Conservation (phyloP, 2,797 vertebrate genomes). For the Agapornis canus region DNA sequence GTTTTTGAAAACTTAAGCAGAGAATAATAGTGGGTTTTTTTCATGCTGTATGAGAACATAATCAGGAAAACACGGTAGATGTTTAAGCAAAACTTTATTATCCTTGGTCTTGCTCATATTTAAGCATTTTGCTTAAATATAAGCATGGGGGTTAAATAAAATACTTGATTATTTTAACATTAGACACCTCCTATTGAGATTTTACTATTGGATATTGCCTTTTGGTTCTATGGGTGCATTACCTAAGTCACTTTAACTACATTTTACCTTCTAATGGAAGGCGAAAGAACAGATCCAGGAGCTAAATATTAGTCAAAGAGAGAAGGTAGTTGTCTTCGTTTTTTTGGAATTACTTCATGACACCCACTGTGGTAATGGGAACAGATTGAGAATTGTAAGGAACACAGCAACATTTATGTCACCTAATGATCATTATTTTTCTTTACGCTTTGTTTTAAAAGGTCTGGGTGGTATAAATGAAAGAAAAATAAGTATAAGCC, state of each 20-base stretch:
- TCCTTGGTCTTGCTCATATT: neutral
- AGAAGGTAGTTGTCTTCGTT: neutral
- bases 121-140: neutral
- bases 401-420: neutral
- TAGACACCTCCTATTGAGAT: neutral
- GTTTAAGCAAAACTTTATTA: neutral
- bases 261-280: neutral
- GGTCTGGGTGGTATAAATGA: neutral
- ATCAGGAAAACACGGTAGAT: neutral
- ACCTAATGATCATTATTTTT: neutral
- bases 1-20: neutral
- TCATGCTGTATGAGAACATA: neutral
- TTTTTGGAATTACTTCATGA: neutral
- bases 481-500: neutral
- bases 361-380: neutral
- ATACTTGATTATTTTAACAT: neutral
- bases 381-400: neutral
- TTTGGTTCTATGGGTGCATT: neutral
- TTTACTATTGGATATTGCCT: neutral
- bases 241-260: neutral
- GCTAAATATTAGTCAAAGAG: neutral
- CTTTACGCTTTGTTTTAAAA: neutral
- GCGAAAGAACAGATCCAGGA: neutral
- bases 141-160: neutral
- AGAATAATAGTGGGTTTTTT: neutral